Evolutionary conservation across 2,113 vertebrate species (phyloP).

Genomic region (Python bivittatus): DNA sequence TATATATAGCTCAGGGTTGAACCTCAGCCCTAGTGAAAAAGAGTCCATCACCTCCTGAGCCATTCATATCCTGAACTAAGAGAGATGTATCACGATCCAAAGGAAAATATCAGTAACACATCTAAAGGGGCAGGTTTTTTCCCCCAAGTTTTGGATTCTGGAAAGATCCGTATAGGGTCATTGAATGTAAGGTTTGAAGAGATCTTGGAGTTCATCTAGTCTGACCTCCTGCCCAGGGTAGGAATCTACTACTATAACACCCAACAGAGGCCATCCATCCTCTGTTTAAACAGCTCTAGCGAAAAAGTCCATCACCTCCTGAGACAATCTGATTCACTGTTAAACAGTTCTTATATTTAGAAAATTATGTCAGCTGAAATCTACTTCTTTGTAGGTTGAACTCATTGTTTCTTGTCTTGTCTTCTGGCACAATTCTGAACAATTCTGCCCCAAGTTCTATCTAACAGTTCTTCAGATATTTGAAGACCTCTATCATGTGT

Average conservation of each 20-base stretch:
- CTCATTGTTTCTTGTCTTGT: too few species aligned
- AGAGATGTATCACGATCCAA: background rate
- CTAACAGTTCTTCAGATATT: too few species aligned
- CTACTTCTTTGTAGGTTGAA: background rate
- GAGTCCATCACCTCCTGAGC: too few species aligned
- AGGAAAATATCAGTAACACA: background rate
- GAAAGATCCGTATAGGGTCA: background rate
- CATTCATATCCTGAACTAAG: background rate
- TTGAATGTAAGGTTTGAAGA: background rate
- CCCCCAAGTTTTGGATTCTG: background rate
- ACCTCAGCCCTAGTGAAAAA: too few species aligned
- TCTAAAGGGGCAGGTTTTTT: background rate
- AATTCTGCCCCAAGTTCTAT: too few species aligned
- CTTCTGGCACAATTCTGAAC: too few species aligned
- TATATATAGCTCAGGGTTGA: too few species aligned
- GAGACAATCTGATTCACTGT: background rate
- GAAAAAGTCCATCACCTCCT: background rate
- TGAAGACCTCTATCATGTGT: too few species aligned
- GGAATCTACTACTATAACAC: background rate
- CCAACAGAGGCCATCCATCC: background rate
- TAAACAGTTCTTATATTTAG: background rate
- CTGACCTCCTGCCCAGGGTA: background rate
- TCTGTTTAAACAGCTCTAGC: too few species aligned
- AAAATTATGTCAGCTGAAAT: background rate
- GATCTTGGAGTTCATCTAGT: background rate